These are phyloP conservation scores for Spinus olivaceus DNA, from an alignment of 2,797 vertebrate species.

Conservation along the genomic window DNA sequence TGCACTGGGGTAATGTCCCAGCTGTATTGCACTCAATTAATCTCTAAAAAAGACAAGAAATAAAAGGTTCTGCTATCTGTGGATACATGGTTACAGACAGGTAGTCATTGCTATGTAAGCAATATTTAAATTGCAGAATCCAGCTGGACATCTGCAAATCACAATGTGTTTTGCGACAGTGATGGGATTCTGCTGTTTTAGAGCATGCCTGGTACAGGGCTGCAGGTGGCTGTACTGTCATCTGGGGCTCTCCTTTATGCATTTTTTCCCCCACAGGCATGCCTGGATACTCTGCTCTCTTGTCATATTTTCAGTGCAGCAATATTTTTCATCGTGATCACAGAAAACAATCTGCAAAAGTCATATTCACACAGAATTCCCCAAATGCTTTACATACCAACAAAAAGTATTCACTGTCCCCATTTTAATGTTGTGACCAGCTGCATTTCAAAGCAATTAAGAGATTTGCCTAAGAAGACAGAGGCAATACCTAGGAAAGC, in stretches of 20 bases:
- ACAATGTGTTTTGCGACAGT: background rate
- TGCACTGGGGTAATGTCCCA: background rate
- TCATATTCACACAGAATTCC: background rate
- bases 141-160: slow-evolving; percentile 44
- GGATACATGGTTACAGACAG: background rate
- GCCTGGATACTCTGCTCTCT: background rate
- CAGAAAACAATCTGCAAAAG: background rate
- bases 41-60: slow-evolving; percentile 7
- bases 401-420: background rate
- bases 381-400: background rate
- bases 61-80: slow-evolving; percentile 7
- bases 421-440: background rate
- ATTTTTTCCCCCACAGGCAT: background rate
- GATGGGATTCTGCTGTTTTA: slow-evolving; percentile 29
- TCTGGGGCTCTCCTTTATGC: slow-evolving; percentile 5
- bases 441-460: background rate
- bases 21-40: background rate
- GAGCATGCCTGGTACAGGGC: background rate
- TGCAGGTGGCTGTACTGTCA: slow-evolving; percentile 14
- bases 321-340: background rate
- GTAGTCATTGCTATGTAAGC: background rate
- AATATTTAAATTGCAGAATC: background rate
- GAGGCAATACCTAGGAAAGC: background rate
- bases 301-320: background rate
- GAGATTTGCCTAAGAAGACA: background rate